These are phyloP conservation scores for Aptenodytes forsteri DNA, from an alignment of 2,113 vertebrate species.

Conservation along the genomic window DNA sequence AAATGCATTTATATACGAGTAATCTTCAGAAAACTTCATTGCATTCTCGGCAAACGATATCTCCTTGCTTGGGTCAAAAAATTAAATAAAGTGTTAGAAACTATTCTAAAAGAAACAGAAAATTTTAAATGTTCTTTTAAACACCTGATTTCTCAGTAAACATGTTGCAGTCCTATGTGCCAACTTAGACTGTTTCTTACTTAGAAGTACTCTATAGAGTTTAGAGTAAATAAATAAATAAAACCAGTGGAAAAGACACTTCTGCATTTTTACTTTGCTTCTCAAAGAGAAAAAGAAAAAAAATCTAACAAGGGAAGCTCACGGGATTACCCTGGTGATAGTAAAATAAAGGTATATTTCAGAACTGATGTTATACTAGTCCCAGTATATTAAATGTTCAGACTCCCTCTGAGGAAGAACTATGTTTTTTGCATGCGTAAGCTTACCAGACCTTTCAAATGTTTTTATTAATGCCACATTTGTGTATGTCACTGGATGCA, in stretches of 20 bases:
- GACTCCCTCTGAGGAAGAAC: neutral
- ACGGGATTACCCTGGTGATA: neutral
- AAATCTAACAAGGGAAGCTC: neutral
- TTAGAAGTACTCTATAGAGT: neutral
- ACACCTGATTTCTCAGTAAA: neutral
- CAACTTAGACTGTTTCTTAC: neutral
- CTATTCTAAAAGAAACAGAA: neutral
- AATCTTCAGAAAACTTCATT: neutral
- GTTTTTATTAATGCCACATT: neutral
- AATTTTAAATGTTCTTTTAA: neutral
- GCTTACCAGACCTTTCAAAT: neutral
- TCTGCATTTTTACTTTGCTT: neutral
- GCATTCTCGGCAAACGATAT: neutral
- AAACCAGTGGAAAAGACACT: neutral
- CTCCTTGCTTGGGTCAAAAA: neutral
- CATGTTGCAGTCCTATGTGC: neutral
- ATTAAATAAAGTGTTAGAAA: neutral
- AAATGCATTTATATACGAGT: neutral
- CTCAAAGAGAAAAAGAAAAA: neutral
- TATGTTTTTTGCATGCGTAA: neutral
- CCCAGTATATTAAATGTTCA: neutral
- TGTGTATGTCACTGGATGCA: neutral
- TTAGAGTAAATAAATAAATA: neutral
- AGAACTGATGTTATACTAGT: neutral
- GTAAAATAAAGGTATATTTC: neutral